Evolutionary conservation across 2,797 vertebrate species (phyloP).

Genomic region (Natrix natrix): DNA sequence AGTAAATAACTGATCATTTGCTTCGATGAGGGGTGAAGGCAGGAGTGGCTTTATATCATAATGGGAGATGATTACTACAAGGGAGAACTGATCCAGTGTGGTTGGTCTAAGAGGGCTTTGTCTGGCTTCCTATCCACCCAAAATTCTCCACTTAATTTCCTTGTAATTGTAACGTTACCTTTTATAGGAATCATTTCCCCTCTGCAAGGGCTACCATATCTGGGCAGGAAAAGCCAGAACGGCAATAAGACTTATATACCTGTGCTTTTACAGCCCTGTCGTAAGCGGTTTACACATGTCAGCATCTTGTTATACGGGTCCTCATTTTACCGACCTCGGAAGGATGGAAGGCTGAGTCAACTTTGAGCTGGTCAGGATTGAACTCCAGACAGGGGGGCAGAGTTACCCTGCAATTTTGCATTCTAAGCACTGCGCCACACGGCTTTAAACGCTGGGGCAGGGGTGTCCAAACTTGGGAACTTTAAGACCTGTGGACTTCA

Average conservation of each 20-base stretch:
- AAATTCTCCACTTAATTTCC: not conserved
- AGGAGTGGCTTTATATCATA: no score
- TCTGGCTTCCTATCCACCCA: not conserved
- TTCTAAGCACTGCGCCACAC: not conserved
- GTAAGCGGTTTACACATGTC: not conserved
- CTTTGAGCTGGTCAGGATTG: not conserved
- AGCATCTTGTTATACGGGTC: not conserved
- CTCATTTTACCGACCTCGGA: not conserved
- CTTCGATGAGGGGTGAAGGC: not conserved
- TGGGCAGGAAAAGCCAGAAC: not conserved
- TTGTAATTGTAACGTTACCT: not conserved
- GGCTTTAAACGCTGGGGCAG: not conserved
- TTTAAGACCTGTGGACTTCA: no score
- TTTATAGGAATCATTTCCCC: not conserved
- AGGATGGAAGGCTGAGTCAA: not conserved
- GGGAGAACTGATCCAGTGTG: not conserved
- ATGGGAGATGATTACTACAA: not conserved
- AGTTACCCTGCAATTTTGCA: not conserved
- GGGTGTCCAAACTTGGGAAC: no score
- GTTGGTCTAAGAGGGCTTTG: not conserved
- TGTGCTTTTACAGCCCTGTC: not conserved
- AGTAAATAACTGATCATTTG: not conserved
- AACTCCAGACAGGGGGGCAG: not conserved
- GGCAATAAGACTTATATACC: not conserved
- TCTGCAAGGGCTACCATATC: not conserved